A percentile compares a stretch with the other conserved stretches of the same genome.
These are phyloP conservation scores for Acanthiza pusilla DNA, from an alignment of 2,797 vertebrate genomes.

Conservation along the genomic window DNA sequence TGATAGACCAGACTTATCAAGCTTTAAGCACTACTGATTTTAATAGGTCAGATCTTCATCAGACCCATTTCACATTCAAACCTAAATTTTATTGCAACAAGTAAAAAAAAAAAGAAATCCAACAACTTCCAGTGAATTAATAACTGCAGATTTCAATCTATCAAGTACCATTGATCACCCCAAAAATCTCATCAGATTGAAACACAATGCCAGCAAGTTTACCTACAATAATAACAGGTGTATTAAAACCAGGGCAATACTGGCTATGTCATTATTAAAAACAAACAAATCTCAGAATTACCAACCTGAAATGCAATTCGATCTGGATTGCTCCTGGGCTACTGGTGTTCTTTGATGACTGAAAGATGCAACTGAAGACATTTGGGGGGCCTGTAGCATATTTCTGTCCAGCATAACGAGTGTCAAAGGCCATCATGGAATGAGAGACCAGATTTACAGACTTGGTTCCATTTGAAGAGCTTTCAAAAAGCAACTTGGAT, in stretches of 20 bases:
- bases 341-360: slow-evolving; percentile 85
- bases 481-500: slow-evolving; percentile 95
- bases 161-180: neutral
- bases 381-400: slow-evolving; percentile 69
- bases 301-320: slow-evolving; percentile 92
- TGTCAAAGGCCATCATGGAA: slow-evolving; percentile 94
- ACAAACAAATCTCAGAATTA: neutral
- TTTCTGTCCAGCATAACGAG: slow-evolving; percentile 75
- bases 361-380: slow-evolving; percentile 91
- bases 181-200: neutral
- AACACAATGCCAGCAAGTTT: neutral
- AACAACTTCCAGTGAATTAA: neutral
- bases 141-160: neutral
- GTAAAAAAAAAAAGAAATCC: neutral
- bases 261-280: neutral
- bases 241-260: neutral
- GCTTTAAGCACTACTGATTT: neutral
- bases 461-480: slow-evolving; percentile 91
- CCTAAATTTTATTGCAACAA: neutral
- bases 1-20: neutral
- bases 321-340: slow-evolving; percentile 90
- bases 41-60: neutral
- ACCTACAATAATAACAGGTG: neutral
- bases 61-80: neutral
- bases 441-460: slow-evolving; percentile 95